Base-by-base conservation (phyloP, 1,140 invertebrate species). In the Atta texana region DNA sequence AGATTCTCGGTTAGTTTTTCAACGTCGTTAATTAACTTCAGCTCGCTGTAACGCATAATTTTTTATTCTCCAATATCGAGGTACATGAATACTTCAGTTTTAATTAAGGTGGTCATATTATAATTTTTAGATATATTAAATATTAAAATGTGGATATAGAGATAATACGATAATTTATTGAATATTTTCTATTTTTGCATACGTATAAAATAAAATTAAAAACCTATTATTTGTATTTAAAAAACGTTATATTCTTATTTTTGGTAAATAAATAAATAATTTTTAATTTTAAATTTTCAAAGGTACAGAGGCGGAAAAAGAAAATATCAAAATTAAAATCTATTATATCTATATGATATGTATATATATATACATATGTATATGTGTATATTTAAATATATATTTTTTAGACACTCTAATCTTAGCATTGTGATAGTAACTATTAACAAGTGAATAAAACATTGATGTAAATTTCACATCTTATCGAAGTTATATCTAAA, bases 1-100 rank as follows among this genome's bases (percentile, higher is more conserved):
- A 34, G 63, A 49, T 28, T 64, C 49, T 69, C 49, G 18, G 2
- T 59, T 10, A 39, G 21, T 51, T 14, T 61, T 39, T n/a, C 8
- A 18, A 51, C 21, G 80, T 78, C 28, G 57, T 86, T 88, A 89
- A 89, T 89, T 78, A 89, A 85, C 68, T 55, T 21, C 68, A 24
- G 39, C 55, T 84, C 55, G 24, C 18, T 51, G 69, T 61, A 74
- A 39, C 1, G 34, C n/a, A 31, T 57, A 81, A 74, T 74, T 74
- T 84, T 74, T 74, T 18, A 39, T 74, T 31, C 24, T 61, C 69
- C 68, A 18, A 84, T 84, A 74, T 84, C 18, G 55, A 51, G 10
- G 10, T 10, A 24, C 21, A 59, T 44, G 66, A 72, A 82, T 71
- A 81, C 21, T 72, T 74, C 8, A 81, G 64, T 71, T 81, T 81